Evolutionary conservation across 2,888 invertebrate genomes (phyloP).

Genomic region (Caenorhabditis imperialis): DNA sequence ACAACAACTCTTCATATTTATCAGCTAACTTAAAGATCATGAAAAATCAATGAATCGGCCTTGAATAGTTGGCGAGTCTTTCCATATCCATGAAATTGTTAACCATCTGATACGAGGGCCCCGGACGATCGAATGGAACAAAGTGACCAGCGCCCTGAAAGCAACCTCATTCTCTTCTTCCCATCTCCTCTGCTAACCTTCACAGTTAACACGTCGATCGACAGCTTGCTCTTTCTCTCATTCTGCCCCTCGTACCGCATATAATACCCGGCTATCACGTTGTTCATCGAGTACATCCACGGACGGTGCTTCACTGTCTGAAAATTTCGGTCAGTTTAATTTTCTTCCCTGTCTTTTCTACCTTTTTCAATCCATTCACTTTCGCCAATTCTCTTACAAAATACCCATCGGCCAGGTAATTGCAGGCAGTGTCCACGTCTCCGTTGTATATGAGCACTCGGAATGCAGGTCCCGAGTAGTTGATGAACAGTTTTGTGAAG

Average conservation of each 20-base stretch:
- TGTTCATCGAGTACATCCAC: conserved; percentile 59
- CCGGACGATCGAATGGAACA: conserved; percentile 61
- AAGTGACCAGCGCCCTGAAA: conserved; percentile 62
- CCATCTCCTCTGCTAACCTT: conserved; percentile 37
- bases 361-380: conserved; percentile 30
- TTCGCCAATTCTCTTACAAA: conserved; percentile 36
- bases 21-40: no score
- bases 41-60: no score
- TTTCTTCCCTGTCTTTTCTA: background rate
- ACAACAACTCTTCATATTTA: no score
- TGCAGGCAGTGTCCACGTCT: conserved; percentile 61
- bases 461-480: conserved; percentile 45
- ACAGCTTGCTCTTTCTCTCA: conserved; percentile 38
- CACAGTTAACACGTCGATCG: conserved; percentile 70
- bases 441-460: conserved; percentile 61
- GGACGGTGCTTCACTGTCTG: conserved; percentile 45
- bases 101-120: conserved; percentile 62
- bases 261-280: conserved; percentile 67
- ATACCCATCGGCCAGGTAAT: conserved; percentile 50
- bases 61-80: conserved; percentile 46
- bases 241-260: conserved; percentile 58
- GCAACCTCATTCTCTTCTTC: no score
- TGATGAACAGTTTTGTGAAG: conserved; percentile 51
- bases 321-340: no score
- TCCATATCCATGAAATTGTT: conserved; percentile 56